Evolutionary conservation across 2,797 vertebrate genomes (phyloP), one percentile per base, ranked within the genome.

Genomic region (Corythornis leucogaster): DNA sequence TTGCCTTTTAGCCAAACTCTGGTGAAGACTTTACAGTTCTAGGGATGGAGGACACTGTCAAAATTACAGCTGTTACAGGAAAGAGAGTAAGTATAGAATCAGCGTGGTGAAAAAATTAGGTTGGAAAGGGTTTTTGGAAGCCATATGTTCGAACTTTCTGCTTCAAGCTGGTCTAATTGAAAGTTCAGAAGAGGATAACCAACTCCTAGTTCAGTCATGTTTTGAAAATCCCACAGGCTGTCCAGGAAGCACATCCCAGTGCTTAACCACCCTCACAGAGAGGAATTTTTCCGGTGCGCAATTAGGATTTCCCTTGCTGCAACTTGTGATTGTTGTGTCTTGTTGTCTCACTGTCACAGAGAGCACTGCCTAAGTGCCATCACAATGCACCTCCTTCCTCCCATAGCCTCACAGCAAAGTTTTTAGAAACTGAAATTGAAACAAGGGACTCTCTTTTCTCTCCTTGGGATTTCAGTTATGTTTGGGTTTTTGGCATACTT

Each of bases 301-400:
- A 85, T 92, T 89, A 95, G 21, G 70, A 71, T 59, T 89, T 89
- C 50, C 54, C 50, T 85, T 89, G 82, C 69, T 67, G 69, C 85
- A 91, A 74, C 69, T 33, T 63, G 35, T 74, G 68, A 53, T 6
- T 51, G 40, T 35, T 79, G 59, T 5, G 1, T 45, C 51, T 75
- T 30, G 3, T 26, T 73, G 46, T 71, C n/a, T 87, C 25, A 16
- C 2, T 61, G 58, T 46, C 90, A 73, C 1, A 5, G 31, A 75
- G 4, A 90, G 81, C 67, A 45, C 67, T 53, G 46, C 55, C 42
- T 10, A 79, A 89, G 67, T 19, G 75, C 17, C 61, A 77, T 48
- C 71, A 59, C 26, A 58, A 55, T 9, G 6, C 24, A 82, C 40
- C 28, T 68, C 43, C 48, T 85, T 89, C 68, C 54, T 87, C 57